Evolutionary conservation across 1,140 invertebrate species (phyloP).

Genomic region (fruit fly (Drosophila melanogaster)): DNA sequence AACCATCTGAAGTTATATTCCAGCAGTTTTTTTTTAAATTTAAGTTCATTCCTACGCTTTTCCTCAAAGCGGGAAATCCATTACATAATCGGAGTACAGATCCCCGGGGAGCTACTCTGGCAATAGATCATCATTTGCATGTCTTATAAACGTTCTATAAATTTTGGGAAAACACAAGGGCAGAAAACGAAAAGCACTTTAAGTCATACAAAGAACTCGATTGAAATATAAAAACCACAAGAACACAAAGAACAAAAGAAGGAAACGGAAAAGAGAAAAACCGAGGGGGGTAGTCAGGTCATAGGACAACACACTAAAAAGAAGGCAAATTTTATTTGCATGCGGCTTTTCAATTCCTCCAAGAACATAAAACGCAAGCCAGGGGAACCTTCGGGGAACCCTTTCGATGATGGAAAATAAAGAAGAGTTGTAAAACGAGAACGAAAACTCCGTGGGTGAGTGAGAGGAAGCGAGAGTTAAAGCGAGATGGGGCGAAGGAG

Average conservation of each 20-base stretch:
- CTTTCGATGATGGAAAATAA: constrained; percentile 80
- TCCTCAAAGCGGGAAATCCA: constrained; percentile 24
- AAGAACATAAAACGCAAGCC: constrained; percentile 70
- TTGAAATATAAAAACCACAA: constrained; percentile 79
- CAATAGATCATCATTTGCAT: constrained; percentile 75
- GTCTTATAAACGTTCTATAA: constrained; percentile 55
- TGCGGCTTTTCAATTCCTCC: constrained; percentile 79
- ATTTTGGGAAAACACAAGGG: constrained; percentile 20
- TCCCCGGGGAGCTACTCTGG: constrained; percentile 39
- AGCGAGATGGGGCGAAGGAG: constrained; percentile 25
- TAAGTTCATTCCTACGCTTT: not conserved
- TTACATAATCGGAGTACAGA: constrained; percentile 32
- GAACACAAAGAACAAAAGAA: constrained; percentile 53
- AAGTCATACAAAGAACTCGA: constrained; percentile 47
- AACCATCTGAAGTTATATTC: not conserved
- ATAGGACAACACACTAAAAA: constrained; percentile 74
- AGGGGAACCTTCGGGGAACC: constrained; percentile 47
- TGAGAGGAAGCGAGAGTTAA: constrained; percentile 1
- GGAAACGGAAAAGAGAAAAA: constrained; percentile 26
- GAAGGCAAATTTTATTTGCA: constrained; percentile 78
- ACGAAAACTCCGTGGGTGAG: constrained; percentile 1
- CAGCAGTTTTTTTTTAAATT: not conserved
- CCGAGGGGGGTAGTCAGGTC: constrained; percentile 31
- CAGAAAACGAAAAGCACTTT: constrained; percentile 49
- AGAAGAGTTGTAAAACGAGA: constrained; percentile 63